A percentile compares a stretch with the other conserved stretches of the same genome.
Conservation (phyloP, 64 coral and sea anemone species). For the Acropora tenuis region DNA sequence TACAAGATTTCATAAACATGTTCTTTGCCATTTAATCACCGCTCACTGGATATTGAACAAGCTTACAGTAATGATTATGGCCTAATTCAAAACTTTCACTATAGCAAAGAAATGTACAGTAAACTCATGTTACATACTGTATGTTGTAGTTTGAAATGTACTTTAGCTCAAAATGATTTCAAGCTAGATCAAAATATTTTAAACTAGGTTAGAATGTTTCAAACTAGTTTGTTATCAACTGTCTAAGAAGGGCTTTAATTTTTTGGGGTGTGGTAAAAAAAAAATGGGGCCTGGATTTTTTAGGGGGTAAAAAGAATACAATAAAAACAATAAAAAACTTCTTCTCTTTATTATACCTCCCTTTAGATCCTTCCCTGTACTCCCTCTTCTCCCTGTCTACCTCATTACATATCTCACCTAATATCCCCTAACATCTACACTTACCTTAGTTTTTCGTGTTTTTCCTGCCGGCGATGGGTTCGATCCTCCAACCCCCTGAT, state of each 20-base stretch:
- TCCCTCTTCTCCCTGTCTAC: not conserved
- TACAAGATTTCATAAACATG: too few species aligned
- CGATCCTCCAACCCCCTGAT: too few species aligned
- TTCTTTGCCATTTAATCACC: too few species aligned
- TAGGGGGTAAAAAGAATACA: not conserved
- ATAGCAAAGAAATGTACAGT: too few species aligned
- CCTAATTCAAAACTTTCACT: too few species aligned
- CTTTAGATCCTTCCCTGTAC: not conserved
- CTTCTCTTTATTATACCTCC: not conserved
- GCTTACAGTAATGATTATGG: too few species aligned
- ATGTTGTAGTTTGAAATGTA: not conserved
- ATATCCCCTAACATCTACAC: not conserved
- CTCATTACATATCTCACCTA: not conserved
- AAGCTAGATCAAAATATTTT: not conserved
- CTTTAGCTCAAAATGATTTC: conserved; percentile 16
- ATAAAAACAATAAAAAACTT: not conserved
- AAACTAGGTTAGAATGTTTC: not conserved
- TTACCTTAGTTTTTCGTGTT: not conserved
- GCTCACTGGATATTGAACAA: too few species aligned
- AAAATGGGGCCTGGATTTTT: not conserved
- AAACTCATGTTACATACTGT: too few species aligned
- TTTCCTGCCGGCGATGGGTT: not conserved
- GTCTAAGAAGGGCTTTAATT: not conserved
- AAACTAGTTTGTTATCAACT: not conserved
- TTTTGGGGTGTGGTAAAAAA: not conserved